Conservation (phyloP, 2,113 vertebrate species). For the Pteruthius melanotis region DNA sequence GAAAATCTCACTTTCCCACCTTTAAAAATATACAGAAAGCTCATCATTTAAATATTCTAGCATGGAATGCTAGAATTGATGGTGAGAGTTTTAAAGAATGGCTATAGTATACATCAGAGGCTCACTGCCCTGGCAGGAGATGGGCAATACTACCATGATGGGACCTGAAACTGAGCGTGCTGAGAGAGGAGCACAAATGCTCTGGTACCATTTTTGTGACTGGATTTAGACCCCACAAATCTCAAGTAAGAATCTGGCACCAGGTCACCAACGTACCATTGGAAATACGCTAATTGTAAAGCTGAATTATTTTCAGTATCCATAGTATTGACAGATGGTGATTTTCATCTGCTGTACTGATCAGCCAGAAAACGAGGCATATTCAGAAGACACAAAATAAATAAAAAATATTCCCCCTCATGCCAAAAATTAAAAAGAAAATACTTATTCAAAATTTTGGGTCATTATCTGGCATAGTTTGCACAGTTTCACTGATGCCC, state of each 20-base stretch:
- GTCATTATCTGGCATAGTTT: background rate
- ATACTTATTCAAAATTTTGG: background rate
- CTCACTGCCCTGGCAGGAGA: background rate
- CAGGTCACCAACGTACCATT: background rate
- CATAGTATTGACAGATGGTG: background rate
- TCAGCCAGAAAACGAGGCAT: background rate
- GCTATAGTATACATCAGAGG: background rate
- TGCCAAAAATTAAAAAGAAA: no score
- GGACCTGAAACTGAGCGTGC: background rate
- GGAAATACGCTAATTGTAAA: background rate
- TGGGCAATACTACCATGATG: accelerated
- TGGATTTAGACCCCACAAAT: background rate
- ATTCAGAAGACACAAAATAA: background rate
- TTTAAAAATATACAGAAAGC: background rate
- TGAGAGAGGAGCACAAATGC: background rate
- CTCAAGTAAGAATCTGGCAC: background rate
- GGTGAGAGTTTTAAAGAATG: background rate
- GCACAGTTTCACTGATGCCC: background rate
- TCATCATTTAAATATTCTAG: background rate
- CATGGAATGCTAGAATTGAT: background rate
- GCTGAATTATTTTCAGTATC: background rate
- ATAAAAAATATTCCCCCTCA: background rate
- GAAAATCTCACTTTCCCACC: background rate
- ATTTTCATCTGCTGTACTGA: background rate
- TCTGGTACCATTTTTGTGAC: background rate